phyloP scores from a whole-genome alignment of 2,797 vertebrate species.

The Neosilurus mollespiculum region DNA sequence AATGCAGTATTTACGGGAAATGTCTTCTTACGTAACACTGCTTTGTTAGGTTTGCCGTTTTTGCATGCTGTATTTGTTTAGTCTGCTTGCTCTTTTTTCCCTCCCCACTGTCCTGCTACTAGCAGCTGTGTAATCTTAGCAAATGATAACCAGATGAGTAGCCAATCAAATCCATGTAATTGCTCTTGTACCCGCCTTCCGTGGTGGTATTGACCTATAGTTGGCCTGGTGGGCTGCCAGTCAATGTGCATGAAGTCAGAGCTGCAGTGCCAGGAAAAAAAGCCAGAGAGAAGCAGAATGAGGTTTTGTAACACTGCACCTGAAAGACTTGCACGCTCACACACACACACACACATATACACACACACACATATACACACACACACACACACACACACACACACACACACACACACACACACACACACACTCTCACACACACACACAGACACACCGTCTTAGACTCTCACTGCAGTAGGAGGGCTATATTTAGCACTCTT shows the following conservation, averaged over 20 bases:
- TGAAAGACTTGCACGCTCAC: constrained; percentile 47
- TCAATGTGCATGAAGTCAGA: constrained; percentile 10
- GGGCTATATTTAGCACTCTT: constrained; percentile 56
- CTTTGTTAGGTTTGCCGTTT: constrained; percentile 12
- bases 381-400: background rate
- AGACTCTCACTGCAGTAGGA: constrained; percentile 55
- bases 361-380: too few species aligned
- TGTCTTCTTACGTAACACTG: constrained; percentile 16
- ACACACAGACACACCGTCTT: constrained; percentile 25
- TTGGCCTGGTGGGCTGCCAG: constrained; percentile 51
- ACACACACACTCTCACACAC: constrained; percentile 31
- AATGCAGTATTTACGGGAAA: constrained; percentile 11
- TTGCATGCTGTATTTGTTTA: constrained; percentile 40
- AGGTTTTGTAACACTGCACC: constrained; percentile 53
- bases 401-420: constrained; percentile 32
- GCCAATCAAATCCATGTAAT: constrained; percentile 40
- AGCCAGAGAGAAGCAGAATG: constrained; percentile 22
- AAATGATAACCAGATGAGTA: constrained; percentile 44
- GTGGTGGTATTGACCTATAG: constrained; percentile 54
- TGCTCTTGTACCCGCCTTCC: constrained; percentile 47
- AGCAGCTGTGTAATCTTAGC: constrained; percentile 40
- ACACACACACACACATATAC: constrained; percentile 26
- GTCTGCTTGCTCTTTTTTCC: constrained; percentile 11
- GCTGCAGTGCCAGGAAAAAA: constrained; percentile 32
- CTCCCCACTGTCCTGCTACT: background rate